A percentile compares a stretch with the other conserved stretches of the same genome.
Conservation (phyloP, 2,797 vertebrate species). For the Pseudochirops corinnae region DNA sequence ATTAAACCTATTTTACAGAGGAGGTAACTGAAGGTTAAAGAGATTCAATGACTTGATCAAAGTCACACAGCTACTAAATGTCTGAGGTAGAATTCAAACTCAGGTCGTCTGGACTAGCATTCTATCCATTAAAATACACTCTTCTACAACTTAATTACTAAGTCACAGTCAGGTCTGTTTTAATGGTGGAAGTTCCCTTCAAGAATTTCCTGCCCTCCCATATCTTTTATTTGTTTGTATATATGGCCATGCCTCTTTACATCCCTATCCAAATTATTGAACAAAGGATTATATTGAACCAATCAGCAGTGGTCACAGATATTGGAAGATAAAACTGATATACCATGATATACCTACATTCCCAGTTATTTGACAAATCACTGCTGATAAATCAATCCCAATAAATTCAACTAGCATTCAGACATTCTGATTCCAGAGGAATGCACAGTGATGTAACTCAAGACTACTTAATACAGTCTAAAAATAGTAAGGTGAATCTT, state of each 20-base stretch:
- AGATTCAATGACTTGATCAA: background rate
- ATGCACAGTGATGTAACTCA: constrained; percentile 29
- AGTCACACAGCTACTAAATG: background rate
- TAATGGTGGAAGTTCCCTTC: background rate
- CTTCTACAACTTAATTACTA: background rate
- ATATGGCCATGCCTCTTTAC: background rate
- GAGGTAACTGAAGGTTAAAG: background rate
- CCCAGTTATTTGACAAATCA: constrained; percentile 34
- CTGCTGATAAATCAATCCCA: background rate
- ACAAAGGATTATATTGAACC: constrained; percentile 23
- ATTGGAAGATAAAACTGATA: constrained; percentile 45
- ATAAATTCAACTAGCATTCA: constrained; percentile 49
- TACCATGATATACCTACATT: background rate
- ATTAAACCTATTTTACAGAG: background rate
- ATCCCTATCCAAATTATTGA: background rate
- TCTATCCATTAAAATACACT: background rate
- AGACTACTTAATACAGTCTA: constrained; percentile 36
- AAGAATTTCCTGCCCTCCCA: background rate
- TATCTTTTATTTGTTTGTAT: background rate
- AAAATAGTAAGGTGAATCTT: constrained; percentile 52
- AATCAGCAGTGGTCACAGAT: constrained; percentile 18
- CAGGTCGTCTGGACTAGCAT: background rate
- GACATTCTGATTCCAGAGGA: constrained; percentile 8
- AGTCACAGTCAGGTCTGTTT: background rate
- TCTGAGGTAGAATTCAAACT: background rate